Percentiles rank a stretch among this genome's conserved stretches.
Conservation (phyloP, 2,113 vertebrate species). For the Coturnix japonica region DNA sequence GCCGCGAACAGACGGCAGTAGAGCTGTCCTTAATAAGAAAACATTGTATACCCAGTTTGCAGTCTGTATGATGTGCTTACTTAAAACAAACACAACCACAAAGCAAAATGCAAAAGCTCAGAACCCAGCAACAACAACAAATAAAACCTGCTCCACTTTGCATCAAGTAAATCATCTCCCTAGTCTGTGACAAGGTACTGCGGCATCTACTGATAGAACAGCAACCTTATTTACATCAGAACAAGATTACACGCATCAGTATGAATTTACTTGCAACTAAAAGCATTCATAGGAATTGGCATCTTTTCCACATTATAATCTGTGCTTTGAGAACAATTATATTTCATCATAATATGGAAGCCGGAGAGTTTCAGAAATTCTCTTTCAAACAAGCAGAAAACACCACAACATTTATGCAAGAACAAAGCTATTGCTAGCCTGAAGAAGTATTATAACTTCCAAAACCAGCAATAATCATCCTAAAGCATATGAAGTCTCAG, state of each 20-base stretch:
- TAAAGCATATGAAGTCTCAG: background rate
- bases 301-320: background rate
- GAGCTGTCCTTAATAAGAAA: background rate
- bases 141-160: conserved; percentile 22
- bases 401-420: background rate
- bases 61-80: background rate
- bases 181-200: background rate
- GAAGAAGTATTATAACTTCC: background rate
- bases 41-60: background rate
- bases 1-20: background rate
- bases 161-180: background rate
- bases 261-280: background rate
- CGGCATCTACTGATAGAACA: background rate
- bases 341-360: background rate
- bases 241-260: background rate
- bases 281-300: background rate
- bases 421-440: background rate
- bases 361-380: background rate
- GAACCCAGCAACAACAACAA: background rate
- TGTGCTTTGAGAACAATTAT: background rate
- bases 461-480: background rate
- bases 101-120: background rate
- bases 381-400: background rate
- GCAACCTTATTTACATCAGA: background rate
- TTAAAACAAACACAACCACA: conserved; percentile 29